Percentiles rank a stretch among this genome's conserved stretches.
phyloP scores from a whole-genome alignment of 23 tunicate species.

The Ascidia mentula region DNA sequence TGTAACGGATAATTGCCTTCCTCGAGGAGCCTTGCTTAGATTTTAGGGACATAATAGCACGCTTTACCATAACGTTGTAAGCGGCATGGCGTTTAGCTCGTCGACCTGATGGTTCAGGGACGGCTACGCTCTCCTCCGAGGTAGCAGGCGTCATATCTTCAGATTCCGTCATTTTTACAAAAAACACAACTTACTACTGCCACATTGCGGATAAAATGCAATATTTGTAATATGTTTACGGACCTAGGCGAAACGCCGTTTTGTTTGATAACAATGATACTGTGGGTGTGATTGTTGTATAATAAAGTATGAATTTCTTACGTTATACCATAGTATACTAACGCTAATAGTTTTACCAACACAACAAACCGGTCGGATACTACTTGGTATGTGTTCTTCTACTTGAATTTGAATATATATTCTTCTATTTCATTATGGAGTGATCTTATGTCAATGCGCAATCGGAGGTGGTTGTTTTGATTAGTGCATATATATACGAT shows the following conservation, averaged over 20 bases:
- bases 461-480: too few relatives aligned
- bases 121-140: conserved; percentile 78
- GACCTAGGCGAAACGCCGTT: neutral
- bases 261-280: neutral
- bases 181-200: conserved; percentile 12
- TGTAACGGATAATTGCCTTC: conserved; percentile 54
- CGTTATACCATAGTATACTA: too few relatives aligned
- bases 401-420: too few relatives aligned
- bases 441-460: too few relatives aligned
- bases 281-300: neutral
- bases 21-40: conserved; percentile 61
- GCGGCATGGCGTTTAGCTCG: conserved; percentile 45
- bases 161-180: conserved; percentile 42
- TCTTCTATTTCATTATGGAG: too few relatives aligned
- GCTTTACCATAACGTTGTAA: conserved; percentile 74
- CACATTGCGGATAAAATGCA: neutral
- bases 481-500: too few relatives aligned
- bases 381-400: too few relatives aligned
- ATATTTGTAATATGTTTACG: neutral
- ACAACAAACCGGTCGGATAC: too few relatives aligned
- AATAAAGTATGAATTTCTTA: neutral
- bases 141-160: conserved; percentile 93
- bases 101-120: conserved; percentile 60
- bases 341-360: neutral
- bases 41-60: conserved; percentile 55